A percentile compares a stretch with the other conserved stretches of the same genome.
Conservation (phyloP, 2,888 invertebrate genomes). For the Galerucella calmariensis region DNA sequence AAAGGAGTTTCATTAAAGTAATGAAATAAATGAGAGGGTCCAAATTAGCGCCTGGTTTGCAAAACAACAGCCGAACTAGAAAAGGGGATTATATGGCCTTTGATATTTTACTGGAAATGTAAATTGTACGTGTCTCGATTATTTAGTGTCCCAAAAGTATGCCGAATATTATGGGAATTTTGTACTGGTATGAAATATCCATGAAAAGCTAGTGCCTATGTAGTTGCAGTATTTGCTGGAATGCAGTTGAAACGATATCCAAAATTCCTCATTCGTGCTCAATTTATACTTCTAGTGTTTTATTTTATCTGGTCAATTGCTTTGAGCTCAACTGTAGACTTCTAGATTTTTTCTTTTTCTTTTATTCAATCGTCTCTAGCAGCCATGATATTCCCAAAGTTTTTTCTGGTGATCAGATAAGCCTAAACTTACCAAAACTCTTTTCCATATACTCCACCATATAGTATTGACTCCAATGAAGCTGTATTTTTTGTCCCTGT, state of each 20-base stretch:
- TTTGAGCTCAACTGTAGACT: no score
- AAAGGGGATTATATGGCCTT: slow-evolving; percentile 55
- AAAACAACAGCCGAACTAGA: slow-evolving; percentile 54
- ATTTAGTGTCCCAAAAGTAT: slow-evolving; percentile 56
- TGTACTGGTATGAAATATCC: neutral
- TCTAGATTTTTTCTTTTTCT: no score
- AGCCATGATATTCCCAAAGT: no score
- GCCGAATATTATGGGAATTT: slow-evolving; percentile 54
- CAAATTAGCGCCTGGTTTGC: slow-evolving; percentile 59
- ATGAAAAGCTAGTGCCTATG: neutral
- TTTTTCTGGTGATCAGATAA: no score
- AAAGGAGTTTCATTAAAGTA: slow-evolving; percentile 60
- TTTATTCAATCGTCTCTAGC: no score
- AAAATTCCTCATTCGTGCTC: neutral
- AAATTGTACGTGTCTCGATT: slow-evolving; percentile 57
- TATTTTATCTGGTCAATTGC: no score
- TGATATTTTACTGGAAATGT: slow-evolving; percentile 54
- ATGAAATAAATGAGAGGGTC: slow-evolving; percentile 60
- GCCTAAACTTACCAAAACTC: no score
- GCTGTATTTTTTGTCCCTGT: no score
- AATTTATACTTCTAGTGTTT: neutral
- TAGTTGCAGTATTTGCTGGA: neutral
- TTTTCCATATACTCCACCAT: no score
- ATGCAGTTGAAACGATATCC: neutral
- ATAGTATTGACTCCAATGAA: no score